These are phyloP conservation scores for Adelges cooleyi DNA, from an alignment of 1,140 invertebrate species.

Conservation along the genomic window DNA sequence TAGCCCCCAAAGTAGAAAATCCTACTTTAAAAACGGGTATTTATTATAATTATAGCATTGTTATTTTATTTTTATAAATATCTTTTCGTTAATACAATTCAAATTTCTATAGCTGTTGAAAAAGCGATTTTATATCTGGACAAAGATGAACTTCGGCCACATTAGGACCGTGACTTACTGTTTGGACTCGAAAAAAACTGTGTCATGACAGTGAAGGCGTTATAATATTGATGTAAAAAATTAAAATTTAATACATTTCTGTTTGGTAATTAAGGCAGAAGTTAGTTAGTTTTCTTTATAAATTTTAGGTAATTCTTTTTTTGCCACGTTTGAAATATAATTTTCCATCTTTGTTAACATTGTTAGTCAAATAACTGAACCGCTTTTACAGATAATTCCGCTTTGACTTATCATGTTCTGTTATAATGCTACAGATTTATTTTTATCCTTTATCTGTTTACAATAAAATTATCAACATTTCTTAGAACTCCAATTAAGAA, in stretches of 20 bases:
- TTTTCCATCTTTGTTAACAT: too few relatives aligned
- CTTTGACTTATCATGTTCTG: too few relatives aligned
- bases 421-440: too few relatives aligned
- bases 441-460: too few relatives aligned
- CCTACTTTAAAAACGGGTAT: conserved; percentile 52
- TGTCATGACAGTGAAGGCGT: conserved; percentile 45
- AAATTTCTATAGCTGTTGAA: conserved; percentile 65
- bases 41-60: conserved; percentile 8
- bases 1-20: conserved; percentile 69
- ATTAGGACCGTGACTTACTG: conserved; percentile 81
- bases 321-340: too few relatives aligned
- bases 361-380: too few relatives aligned
- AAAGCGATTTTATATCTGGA: conserved; percentile 81
- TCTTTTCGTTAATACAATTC: conserved; percentile 7
- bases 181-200: conserved; percentile 52
- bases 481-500: conserved; percentile 74
- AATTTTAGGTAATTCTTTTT: too few relatives aligned
- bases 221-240: conserved; percentile 54
- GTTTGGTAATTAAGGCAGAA: too few relatives aligned
- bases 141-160: conserved; percentile 73
- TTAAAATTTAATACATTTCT: too few relatives aligned
- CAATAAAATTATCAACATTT: conserved; percentile 31
- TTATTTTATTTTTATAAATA: not conserved
- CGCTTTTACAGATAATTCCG: too few relatives aligned
- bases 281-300: too few relatives aligned